Evolutionary conservation across 2,113 vertebrate genomes (phyloP), one percentile per base, ranked within the genome.

Genomic region (Microtus pennsylvanicus): DNA sequence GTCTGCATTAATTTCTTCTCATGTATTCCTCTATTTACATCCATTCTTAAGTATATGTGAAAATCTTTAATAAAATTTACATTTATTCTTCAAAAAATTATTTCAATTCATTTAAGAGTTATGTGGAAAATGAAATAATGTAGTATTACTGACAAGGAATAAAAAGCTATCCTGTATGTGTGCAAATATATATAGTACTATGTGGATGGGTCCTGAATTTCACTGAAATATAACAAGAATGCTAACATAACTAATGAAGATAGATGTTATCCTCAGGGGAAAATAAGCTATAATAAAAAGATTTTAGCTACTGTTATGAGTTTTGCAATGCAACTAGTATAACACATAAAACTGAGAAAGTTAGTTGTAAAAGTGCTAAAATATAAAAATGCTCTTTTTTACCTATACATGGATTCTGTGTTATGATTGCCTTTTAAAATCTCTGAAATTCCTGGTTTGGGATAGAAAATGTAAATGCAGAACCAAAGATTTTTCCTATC

Each of bases 81-180:
- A 70, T 33, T 33, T 50, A 16, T 10, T 47, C 14, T 30, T 50
- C 8, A 78, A 74, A 72, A 38, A 74, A 38, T 63, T 47, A 38
- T 89, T 12, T 76, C 42, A 76, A 82, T 82, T 67, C 33, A 50
- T 75, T 81, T 92, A 35, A 92, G 35, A 75, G 3, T 30, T 91
- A 21, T 91, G 77, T 67, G 1, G 42, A 33, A 91, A 88, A 74
- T 82, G 4, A 69, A 58, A 69, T n/a, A 81, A 50, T 42, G 2
- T 10, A 47, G 2, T 67, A 35, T 85, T 61, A 70, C 61, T 10
- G 9, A 69, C 3, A 58, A 86, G 4, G 1, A 83, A 90, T 33
- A 94, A 83, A 28, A 45, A 11, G 26, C 30, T 45, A 28, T 45
- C 3, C 52, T 7, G 24, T 7, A 33, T 45, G 2, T 47, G 35